Base-by-base conservation (phyloP, 35 echinoderm and acorn worm species). In the Chiridota heheva region DNA sequence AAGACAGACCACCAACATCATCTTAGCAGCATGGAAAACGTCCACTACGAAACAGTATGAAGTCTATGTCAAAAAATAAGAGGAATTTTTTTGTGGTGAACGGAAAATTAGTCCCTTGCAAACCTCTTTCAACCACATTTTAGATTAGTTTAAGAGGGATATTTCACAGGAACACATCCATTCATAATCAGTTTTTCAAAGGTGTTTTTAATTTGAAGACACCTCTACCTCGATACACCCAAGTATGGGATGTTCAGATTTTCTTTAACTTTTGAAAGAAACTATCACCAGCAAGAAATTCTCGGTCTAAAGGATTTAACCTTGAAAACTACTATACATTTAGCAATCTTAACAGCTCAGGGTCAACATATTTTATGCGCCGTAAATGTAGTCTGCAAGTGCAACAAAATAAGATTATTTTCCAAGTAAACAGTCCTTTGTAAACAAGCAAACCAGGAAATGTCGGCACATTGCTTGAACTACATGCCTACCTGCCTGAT, bases 181-280 rank as follows among this genome's bases (percentile, higher is more conserved):
- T 25, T 63, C 16, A 27, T 81, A 2, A 43, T 43, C 1, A 40
- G 36, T 81, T 81, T 41, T 55, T 80, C 53, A 80, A 63, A 40
- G 76, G 76, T 3, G 77, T 81, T 65, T 81, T 43, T 81, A 35
- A 81, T 18, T 22, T 65, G 1, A 63, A 67, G 66, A 58, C 77
- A 26, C 77, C 61, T 17, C 27, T 7, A 15, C 18, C 25, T 26
- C 32, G 38, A 59, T 64, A 82, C 26, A 10, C 20, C 15, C 10
- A 27, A 40, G 66, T 40, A 4, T 81, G 77, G 77, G 42, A 81
- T 67, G 61, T 66, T 66, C 43, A 44, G 10, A 18, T 44, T 56
- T 35, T 81, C 8, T 37, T 81, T 3, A 16, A 81, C 15, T 67
- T 66, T 40, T 47, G 63, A 36, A 17, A 40, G 5, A 81, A 45